Evolutionary conservation across 2,113 vertebrate genomes (phyloP), one percentile per base, ranked within the genome.

Genomic region (Panthera uncia): DNA sequence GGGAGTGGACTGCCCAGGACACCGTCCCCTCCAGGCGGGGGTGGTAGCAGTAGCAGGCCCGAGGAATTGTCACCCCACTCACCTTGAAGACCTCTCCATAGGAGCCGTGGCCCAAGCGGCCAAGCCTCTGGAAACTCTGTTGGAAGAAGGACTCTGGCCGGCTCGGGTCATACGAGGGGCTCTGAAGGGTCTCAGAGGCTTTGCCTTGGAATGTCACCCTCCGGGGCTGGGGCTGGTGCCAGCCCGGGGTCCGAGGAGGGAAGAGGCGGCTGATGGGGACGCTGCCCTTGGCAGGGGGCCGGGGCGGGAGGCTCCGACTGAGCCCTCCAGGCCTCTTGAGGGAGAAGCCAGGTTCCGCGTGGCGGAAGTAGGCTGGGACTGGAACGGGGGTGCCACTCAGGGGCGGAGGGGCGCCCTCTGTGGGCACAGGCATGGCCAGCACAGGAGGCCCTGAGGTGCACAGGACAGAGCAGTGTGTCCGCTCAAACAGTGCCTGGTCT

Each of bases 31-130:
- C 57, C 9, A 36, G 23, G 41, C 33, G 29, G 18, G 16, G 68
- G 11, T 18, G 36, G 68, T 68, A 27, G 61, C 38, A 45, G 79
- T 45, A 45, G 79, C 5, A 41, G 52, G 66, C 81, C 76, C 45
- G 0, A 18, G 19, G 69, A 48, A 13, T 23, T 2, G 7, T 16
- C 8, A n/a, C 14, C 27, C 33, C 9, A 36, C 98, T 98, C 79
- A 99, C 99, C 99, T 99, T 99, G 97, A 99, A 99, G 45, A 99
- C 99, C 95, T 99, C 99, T 41, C 99, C 99, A 1, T 99, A 99
- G 4, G 99, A 99, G 74, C 99, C 99, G 1, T 98, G 98, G 29
- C 99, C 99, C 71, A 99, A 98, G 45, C 99, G 98, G 73, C 99
- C 99, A 45, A 99, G 98, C 95, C 98, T 99, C 94, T 98, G 98